These are phyloP conservation scores for Diorhabda carinulata DNA, from an alignment of 1,140 invertebrate species.

Conservation along the genomic window DNA sequence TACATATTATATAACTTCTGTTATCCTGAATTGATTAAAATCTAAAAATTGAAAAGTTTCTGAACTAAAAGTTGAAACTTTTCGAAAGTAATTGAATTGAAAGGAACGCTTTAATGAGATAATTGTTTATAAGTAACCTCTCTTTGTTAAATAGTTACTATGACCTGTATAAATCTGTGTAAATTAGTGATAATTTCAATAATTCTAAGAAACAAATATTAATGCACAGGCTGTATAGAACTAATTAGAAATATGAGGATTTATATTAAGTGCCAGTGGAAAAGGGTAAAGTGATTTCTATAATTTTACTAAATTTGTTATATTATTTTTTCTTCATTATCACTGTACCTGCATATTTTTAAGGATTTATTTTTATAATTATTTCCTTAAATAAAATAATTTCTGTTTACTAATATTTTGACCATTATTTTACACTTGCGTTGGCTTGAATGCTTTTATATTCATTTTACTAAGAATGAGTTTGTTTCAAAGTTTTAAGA, in stretches of 20 bases:
- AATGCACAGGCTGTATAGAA: background rate
- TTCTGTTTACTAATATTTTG: background rate
- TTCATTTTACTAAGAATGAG: background rate
- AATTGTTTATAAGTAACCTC: background rate
- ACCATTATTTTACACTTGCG: background rate
- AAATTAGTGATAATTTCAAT: background rate
- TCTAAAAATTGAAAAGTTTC: too few species aligned
- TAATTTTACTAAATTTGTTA: background rate
- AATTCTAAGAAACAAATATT: background rate
- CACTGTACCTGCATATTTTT: slow-evolving; percentile 8
- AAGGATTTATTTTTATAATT: slow-evolving; percentile 20
- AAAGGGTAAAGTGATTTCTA: slow-evolving; percentile 1
- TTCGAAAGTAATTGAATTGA: too few species aligned
- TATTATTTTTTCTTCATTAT: slow-evolving; percentile 6
- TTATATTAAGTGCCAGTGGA: background rate
- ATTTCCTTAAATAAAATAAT: slow-evolving; percentile 10
- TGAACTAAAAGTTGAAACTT: too few species aligned
- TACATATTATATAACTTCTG: too few species aligned
- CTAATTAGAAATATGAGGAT: background rate
- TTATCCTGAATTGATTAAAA: too few species aligned
- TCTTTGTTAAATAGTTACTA: slow-evolving; percentile 14
- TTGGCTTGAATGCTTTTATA: background rate
- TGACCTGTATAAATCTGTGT: background rate
- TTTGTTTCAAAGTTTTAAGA: background rate
- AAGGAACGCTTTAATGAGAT: too few species aligned